Conservation (phyloP, 2,888 invertebrate genomes). For the Tipula helvola region DNA sequence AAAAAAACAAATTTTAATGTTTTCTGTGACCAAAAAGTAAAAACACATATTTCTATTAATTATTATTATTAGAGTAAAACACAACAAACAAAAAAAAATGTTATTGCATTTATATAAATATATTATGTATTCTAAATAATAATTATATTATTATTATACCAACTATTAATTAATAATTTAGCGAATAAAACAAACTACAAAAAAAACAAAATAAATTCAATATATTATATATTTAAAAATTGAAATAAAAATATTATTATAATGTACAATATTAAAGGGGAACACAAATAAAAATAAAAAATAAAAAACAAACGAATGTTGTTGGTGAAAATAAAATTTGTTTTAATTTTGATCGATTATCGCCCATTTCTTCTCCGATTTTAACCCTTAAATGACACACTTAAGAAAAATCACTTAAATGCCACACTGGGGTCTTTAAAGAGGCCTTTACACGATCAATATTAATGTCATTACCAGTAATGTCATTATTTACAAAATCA, state of each 20-base stretch:
- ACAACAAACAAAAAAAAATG: background rate
- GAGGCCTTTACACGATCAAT: no score
- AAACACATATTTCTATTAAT: background rate
- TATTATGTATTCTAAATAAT: background rate
- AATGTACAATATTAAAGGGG: conserved; percentile 5
- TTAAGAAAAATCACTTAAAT: no score
- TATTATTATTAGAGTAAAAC: background rate
- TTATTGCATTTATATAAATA: background rate
- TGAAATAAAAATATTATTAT: conserved; percentile 4
- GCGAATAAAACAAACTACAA: background rate
- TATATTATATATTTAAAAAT: background rate
- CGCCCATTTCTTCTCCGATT: no score
- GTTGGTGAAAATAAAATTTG: background rate
- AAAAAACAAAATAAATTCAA: background rate
- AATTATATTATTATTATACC: background rate
- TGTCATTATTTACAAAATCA: no score
- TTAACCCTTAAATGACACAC: no score
- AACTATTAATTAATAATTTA: background rate
- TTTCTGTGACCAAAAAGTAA: conserved; percentile 8
- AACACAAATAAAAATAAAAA: background rate
- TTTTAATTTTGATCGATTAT: background rate
- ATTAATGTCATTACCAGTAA: no score
- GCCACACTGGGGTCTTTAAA: no score
- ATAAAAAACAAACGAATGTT: background rate
- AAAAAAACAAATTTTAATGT: background rate